Evolutionary conservation across 2,888 invertebrate genomes (phyloP).

Genomic region (Andricus quercusramuli): DNA sequence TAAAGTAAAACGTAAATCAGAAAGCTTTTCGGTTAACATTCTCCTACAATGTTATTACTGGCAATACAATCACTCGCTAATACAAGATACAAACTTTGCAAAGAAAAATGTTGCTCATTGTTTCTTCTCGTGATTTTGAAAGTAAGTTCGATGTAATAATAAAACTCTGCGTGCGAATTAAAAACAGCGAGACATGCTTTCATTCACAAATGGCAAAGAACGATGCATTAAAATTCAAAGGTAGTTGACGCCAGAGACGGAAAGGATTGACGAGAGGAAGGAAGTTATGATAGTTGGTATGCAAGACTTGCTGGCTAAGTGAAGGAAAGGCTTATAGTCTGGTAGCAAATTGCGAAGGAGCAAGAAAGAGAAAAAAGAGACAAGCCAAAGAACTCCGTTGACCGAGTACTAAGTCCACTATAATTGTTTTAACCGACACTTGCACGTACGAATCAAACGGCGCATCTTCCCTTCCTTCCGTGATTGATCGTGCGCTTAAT

Average conservation of each 20-base stretch:
- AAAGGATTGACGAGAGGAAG: slow-evolving; percentile 74
- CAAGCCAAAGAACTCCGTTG: slow-evolving; percentile 74
- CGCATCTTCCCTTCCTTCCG: slow-evolving; percentile 75
- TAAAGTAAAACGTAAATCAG: too few species aligned
- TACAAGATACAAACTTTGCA: too few species aligned
- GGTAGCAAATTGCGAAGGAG: slow-evolving; percentile 37
- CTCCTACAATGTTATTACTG: too few species aligned
- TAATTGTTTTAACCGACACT: slow-evolving; percentile 60
- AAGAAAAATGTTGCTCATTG: too few species aligned
- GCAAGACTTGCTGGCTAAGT: slow-evolving; percentile 62
- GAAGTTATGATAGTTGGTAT: slow-evolving; percentile 76
- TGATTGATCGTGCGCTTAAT: slow-evolving; percentile 64
- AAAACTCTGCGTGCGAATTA: not conserved
- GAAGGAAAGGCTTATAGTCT: slow-evolving; percentile 22
- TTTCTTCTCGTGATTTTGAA: not conserved
- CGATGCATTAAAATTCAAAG: slow-evolving; percentile 72
- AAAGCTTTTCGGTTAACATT: too few species aligned
- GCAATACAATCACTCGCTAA: too few species aligned
- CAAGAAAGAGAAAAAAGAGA: slow-evolving; percentile 49
- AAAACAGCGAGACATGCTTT: slow-evolving; percentile 15
- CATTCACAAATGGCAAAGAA: slow-evolving; percentile 29
- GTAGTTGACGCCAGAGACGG: slow-evolving; percentile 63
- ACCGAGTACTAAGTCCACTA: slow-evolving; percentile 71
- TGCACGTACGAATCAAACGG: slow-evolving; percentile 71
- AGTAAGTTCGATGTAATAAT: not conserved